Evolutionary conservation across 2,888 invertebrate genomes (phyloP).

Genomic region (Hydropsyche betteni): DNA sequence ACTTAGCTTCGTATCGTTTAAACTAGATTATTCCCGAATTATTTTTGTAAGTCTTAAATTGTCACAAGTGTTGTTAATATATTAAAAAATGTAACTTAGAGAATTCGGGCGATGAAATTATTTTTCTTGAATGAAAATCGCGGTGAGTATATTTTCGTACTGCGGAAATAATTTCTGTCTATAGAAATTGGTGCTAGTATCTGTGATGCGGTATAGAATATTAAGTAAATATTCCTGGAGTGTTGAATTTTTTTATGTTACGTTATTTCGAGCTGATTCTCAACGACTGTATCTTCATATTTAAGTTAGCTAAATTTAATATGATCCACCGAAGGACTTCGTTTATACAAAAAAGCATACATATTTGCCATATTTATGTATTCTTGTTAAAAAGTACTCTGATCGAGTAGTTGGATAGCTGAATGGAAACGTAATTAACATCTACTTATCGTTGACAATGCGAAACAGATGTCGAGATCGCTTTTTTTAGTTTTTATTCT

Average conservation of each 20-base stretch:
- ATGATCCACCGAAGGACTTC: slow-evolving; percentile 7
- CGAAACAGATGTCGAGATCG: too few species aligned
- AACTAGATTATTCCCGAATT: slow-evolving; percentile 4
- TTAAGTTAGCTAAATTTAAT: not conserved
- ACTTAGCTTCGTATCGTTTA: slow-evolving; percentile 24
- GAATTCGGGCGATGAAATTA: not conserved
- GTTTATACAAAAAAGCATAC: slow-evolving; percentile 1
- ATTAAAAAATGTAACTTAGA: slow-evolving; percentile 4
- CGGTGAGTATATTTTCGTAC: not conserved
- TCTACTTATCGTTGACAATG: too few species aligned
- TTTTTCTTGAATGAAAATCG: not conserved
- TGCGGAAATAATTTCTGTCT: slow-evolving; percentile 8
- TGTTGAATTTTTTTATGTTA: slow-evolving; percentile 1
- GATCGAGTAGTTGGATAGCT: too few species aligned
- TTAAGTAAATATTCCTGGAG: slow-evolving; percentile 28
- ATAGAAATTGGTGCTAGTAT: slow-evolving; percentile 39
- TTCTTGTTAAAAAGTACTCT: not conserved
- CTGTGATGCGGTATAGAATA: slow-evolving; percentile 38
- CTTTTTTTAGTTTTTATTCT: too few species aligned
- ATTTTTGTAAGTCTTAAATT: slow-evolving; percentile 18
- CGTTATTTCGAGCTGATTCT: not conserved
- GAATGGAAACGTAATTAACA: too few species aligned
- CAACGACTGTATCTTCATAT: slow-evolving; percentile 1
- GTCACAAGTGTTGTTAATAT: slow-evolving; percentile 22
- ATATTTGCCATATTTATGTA: slow-evolving; percentile 21